A percentile compares a stretch with the other conserved stretches of the same genome.
These are phyloP conservation scores for Lanius ludovicianus DNA, from an alignment of 2,113 vertebrate species.

Conservation along the genomic window DNA sequence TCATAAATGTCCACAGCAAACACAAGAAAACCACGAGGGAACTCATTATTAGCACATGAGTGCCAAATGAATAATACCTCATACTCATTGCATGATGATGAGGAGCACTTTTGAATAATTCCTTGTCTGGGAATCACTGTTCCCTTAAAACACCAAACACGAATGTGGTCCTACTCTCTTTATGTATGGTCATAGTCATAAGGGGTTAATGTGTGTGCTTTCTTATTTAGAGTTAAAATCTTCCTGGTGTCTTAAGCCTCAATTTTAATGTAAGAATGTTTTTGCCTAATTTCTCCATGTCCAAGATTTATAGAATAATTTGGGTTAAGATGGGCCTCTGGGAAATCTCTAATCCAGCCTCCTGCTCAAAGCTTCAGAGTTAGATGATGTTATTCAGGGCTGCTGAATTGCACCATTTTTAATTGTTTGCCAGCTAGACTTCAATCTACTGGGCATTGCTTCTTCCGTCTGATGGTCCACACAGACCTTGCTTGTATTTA, in stretches of 20 bases:
- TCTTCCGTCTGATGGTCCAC: background rate
- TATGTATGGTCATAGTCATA: background rate
- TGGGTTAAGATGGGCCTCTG: background rate
- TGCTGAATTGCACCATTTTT: background rate
- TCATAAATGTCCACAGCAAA: background rate
- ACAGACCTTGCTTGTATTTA: background rate
- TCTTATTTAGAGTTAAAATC: background rate
- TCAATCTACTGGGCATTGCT: background rate
- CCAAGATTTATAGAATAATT: background rate
- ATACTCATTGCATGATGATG: background rate
- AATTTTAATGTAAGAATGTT: background rate
- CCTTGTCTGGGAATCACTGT: background rate
- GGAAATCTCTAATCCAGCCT: background rate
- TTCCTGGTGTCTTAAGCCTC: background rate
- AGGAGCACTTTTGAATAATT: background rate
- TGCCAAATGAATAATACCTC: background rate
- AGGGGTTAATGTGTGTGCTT: background rate
- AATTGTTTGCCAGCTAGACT: background rate
- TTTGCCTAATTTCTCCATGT: background rate
- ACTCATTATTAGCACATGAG: background rate
- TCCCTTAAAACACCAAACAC: background rate
- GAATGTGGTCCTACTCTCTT: background rate
- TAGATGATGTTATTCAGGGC: background rate
- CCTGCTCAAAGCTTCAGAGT: background rate
- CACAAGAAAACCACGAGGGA: background rate